Base-by-base conservation (phyloP, 1,140 invertebrate genomes). In the Musca domestica region DNA sequence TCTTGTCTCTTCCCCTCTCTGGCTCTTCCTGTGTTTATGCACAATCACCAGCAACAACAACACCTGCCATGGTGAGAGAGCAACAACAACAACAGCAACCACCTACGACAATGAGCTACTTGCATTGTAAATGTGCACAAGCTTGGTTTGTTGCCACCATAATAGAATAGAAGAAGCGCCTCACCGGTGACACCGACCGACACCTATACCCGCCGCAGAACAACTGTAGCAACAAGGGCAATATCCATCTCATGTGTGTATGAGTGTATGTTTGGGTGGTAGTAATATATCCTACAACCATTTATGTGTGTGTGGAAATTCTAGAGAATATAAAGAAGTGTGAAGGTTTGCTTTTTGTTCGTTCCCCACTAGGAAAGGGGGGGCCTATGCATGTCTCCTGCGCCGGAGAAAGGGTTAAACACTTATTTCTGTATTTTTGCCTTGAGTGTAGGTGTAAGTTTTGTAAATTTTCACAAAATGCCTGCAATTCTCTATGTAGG, bases 71-170 rank as follows among this genome's bases (percentile, higher is more conserved):
- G 14, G 23, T 52, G 51, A 2, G 12, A 23, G n/a, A n/a, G 20
- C 12, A 3, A 47, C 15, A 61, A 41, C 15, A 61, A 61, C 12
- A 61, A 25, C 17, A 64, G 17, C 30, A 64, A 48, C 34, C 19
- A 56, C 14, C 14, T 15, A 56, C 52, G 22, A 61, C 30, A 58
- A 61, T 19, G 34, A 19, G 56, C 54, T 58, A 58, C 54, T 58
- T 58, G 54, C 56, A 51, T 47, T 48, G 63, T 51, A 47, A 65
- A 65, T 47, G 63, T 48, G 48, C 22, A 48, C 30, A 27, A 65
- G 63, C 46, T 47, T 48, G 41, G 63, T 48, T 51, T 47, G 48
- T n/a, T 51, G 46, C 17, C n/a, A 23, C 23, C 7, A 46, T 20
- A 15, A 22, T 64, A 22, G 46, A 52, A 52, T 56, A n/a, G 20